Evolutionary conservation across 2,113 vertebrate genomes (phyloP).

Genomic region (Centrocercus urophasianus): DNA sequence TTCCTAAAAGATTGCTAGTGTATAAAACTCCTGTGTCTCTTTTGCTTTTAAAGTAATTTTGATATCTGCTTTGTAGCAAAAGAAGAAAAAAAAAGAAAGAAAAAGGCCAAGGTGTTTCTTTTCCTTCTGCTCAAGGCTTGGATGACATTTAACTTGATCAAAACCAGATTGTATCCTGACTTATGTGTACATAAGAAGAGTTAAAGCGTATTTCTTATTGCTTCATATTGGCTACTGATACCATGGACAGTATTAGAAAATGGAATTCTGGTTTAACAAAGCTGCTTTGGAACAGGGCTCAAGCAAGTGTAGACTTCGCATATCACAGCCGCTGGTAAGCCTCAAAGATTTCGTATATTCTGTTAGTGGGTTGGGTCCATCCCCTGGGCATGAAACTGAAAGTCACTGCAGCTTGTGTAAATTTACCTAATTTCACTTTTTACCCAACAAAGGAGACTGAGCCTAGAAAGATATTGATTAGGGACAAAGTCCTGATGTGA

Average conservation of each 20-base stretch:
- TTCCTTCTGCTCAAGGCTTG: not conserved
- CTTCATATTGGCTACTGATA: not conserved
- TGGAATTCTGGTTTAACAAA: not conserved
- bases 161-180: not conserved
- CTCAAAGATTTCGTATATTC: not conserved
- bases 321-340: not conserved
- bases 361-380: not conserved
- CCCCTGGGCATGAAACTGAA: not conserved
- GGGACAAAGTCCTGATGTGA: not conserved
- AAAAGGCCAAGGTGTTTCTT: not conserved
- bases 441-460: not conserved
- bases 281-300: not conserved
- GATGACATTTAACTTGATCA: not conserved
- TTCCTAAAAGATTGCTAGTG: not conserved
- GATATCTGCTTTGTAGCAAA: not conserved
- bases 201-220: not conserved
- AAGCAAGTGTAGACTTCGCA: not conserved
- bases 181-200: not conserved
- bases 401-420: not conserved
- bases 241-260: not conserved
- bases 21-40: not conserved
- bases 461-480: not conserved
- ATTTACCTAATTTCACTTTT: not conserved
- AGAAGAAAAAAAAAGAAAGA: not conserved
- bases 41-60: not conserved